Conservation (phyloP, 2,797 vertebrate species). For the Poeciliopsis paucimaculata region DNA sequence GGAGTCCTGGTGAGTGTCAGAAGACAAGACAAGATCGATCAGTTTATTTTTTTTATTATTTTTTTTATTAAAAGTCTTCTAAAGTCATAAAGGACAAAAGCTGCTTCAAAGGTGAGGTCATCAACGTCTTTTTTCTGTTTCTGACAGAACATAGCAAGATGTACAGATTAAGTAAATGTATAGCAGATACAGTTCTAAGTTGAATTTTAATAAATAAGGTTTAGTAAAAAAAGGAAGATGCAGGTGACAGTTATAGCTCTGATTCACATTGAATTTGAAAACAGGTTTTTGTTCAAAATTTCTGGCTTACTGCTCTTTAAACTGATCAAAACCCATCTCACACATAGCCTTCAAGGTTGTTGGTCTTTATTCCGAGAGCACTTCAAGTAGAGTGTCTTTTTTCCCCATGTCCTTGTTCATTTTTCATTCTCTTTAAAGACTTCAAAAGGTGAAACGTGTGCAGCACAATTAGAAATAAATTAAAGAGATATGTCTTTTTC, state of each 20-base stretch:
- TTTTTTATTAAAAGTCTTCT: constrained; percentile 2
- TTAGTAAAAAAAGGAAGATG: not conserved
- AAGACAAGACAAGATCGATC: constrained; percentile 9
- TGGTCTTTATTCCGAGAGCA: not conserved
- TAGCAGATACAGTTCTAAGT: not conserved
- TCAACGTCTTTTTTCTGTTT: not conserved
- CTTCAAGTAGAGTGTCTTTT: not conserved
- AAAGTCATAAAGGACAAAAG: not conserved
- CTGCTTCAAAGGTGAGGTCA: not conserved
- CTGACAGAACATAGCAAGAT: not conserved
- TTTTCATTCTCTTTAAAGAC: not conserved
- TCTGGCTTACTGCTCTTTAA: not conserved
- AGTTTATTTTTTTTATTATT: not conserved
- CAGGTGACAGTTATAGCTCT: not conserved
- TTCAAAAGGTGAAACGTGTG: not conserved
- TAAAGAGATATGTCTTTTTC: not conserved
- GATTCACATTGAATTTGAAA: not conserved
- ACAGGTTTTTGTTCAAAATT: not conserved
- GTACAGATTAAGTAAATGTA: not conserved
- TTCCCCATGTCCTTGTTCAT: not conserved
- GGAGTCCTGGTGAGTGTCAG: constrained; percentile 15
- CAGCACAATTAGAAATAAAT: not conserved
- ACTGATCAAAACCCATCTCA: not conserved
- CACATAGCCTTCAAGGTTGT: not conserved
- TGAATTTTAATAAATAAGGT: not conserved